Evolutionary conservation across 2,888 invertebrate genomes (phyloP).

Genomic region (Polymixis lichenea): DNA sequence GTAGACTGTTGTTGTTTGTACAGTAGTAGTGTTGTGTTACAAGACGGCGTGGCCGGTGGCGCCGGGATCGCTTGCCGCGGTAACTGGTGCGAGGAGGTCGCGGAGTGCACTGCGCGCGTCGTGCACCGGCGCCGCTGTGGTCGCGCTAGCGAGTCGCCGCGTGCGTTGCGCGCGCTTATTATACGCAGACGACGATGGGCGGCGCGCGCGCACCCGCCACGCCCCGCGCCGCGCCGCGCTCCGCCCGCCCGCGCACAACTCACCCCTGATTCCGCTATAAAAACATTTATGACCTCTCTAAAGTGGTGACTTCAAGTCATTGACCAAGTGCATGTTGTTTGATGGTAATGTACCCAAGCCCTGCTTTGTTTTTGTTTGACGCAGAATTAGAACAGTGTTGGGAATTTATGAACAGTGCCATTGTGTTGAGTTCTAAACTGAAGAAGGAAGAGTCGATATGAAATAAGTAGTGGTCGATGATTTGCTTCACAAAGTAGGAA

Average conservation of each 20-base stretch:
- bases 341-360: slow-evolving; percentile 39
- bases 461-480: slow-evolving; percentile 2
- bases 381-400: slow-evolving; percentile 53
- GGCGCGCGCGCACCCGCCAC: slow-evolving; percentile 82
- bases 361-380: slow-evolving; percentile 48
- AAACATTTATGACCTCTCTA: slow-evolving; percentile 65
- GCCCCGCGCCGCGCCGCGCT: slow-evolving; percentile 82
- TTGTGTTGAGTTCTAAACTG: slow-evolving; percentile 27
- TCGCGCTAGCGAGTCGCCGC: slow-evolving; percentile 70
- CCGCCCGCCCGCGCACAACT: slow-evolving; percentile 76
- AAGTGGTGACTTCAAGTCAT: slow-evolving; percentile 62
- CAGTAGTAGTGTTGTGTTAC: slow-evolving; percentile 43
- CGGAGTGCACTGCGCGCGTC: slow-evolving; percentile 68
- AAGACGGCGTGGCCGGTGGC: slow-evolving; percentile 50
- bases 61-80: slow-evolving; percentile 65
- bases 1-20: slow-evolving; percentile 52
- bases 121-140: slow-evolving; percentile 76
- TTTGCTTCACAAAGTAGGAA: slow-evolving; percentile 15
- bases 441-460: slow-evolving; percentile 25
- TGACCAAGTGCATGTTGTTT: slow-evolving; percentile 60
- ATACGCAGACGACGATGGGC: slow-evolving; percentile 76
- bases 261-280: slow-evolving; percentile 65
- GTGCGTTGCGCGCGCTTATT: slow-evolving; percentile 80
- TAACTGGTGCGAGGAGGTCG: slow-evolving; percentile 54
- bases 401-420: slow-evolving; percentile 33